Conservation (phyloP, 1,140 invertebrate genomes). For the Gryon sp. region DNA sequence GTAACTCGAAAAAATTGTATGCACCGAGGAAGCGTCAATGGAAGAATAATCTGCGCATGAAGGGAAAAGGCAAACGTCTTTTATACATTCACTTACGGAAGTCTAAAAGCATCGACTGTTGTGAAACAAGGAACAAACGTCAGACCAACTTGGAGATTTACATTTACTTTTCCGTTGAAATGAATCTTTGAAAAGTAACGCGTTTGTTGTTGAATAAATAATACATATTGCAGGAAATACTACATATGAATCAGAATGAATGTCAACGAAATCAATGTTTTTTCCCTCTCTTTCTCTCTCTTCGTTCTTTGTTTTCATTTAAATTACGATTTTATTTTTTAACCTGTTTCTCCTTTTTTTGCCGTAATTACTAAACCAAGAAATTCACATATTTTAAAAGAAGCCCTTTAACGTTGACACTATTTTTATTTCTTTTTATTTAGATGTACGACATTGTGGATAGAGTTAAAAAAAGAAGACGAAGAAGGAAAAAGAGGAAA, state of each 20-base stretch:
- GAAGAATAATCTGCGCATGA: constrained; percentile 5
- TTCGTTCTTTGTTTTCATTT: no score
- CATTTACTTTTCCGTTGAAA: constrained; percentile 34
- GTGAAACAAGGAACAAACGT: constrained; percentile 17
- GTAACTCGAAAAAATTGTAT: background rate
- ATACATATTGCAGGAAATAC: constrained; percentile 21
- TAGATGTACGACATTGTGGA: no score
- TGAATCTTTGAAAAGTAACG: constrained; percentile 44
- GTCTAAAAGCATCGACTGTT: constrained; percentile 34
- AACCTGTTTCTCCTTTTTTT: no score
- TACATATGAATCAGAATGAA: background rate
- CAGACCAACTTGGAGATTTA: constrained; percentile 18
- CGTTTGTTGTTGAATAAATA: constrained; percentile 24
- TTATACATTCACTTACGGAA: constrained; percentile 38
- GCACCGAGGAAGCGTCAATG: background rate
- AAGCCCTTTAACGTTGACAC: no score
- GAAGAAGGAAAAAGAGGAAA: background rate
- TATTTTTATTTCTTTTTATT: no score
- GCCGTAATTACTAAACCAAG: no score
- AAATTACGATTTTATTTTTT: no score
- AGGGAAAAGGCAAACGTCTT: constrained; percentile 1
- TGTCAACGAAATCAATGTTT: constrained; percentile 1
- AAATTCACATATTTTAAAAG: no score
- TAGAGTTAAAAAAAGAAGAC: no score
- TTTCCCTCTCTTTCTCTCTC: no score